These are phyloP conservation scores for Galerucella calmariensis DNA, from an alignment of 2,888 invertebrate genomes.

Conservation along the genomic window DNA sequence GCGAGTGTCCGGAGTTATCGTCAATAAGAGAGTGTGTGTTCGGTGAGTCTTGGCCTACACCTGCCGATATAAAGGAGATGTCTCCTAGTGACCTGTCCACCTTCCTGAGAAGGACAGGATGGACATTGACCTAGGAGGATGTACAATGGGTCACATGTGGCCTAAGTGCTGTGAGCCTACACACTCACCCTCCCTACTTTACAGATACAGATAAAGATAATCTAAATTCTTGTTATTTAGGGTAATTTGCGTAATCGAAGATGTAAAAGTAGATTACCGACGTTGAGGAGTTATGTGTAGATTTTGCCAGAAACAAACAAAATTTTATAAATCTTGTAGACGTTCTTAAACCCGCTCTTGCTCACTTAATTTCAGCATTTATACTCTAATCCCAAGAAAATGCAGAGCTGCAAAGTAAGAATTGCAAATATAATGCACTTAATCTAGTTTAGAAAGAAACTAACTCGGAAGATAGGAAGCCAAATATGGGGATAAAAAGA, in stretches of 20 bases:
- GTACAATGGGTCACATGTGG: too few species aligned
- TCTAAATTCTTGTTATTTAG: too few species aligned
- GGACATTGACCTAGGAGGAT: too few species aligned
- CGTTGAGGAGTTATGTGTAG: not conserved
- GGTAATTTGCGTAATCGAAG: slow-evolving; percentile 40
- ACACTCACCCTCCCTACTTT: too few species aligned
- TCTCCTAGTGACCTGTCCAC: too few species aligned
- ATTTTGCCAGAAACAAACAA: slow-evolving; percentile 8
- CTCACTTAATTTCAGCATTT: slow-evolving; percentile 44
- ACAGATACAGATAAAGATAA: too few species aligned
- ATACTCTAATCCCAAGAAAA: slow-evolving; percentile 41
- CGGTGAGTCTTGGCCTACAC: too few species aligned
- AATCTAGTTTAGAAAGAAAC: slow-evolving; percentile 43
- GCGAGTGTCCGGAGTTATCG: too few species aligned
- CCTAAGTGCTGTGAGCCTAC: too few species aligned
- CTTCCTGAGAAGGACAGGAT: too few species aligned
- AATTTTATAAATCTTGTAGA: slow-evolving; percentile 31
- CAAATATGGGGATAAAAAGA: slow-evolving; percentile 33
- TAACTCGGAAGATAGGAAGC: slow-evolving; percentile 35
- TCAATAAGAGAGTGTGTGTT: too few species aligned
- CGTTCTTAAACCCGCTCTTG: slow-evolving; percentile 35
- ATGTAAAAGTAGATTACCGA: not conserved
- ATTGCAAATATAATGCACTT: slow-evolving; percentile 43
- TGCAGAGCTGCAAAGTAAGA: slow-evolving; percentile 43
- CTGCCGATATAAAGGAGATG: too few species aligned